A percentile compares a stretch with the other conserved stretches of the same genome.
phyloP scores from a whole-genome alignment of 2,797 vertebrate species.

The Philypnodon macrostomus region DNA sequence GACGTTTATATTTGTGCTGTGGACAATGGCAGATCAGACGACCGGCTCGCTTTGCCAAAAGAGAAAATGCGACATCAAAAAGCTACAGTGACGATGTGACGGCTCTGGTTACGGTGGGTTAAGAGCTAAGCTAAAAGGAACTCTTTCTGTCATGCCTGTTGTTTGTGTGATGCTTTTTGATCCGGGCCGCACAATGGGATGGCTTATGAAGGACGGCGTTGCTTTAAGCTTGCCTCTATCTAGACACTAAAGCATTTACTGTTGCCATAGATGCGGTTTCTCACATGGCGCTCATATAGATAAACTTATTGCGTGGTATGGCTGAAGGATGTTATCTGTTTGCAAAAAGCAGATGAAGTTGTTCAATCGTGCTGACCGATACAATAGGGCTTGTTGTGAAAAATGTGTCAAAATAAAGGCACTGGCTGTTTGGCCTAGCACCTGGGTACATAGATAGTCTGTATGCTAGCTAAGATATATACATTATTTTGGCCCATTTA shows the following conservation, averaged over 20 bases:
- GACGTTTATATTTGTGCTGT: slow-evolving; percentile 65
- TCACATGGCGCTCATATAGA: slow-evolving; percentile 16
- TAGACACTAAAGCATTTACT: slow-evolving; percentile 29
- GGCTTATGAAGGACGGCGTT: slow-evolving; percentile 24
- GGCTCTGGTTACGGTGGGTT: slow-evolving; percentile 55
- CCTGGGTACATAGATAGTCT: too few species aligned
- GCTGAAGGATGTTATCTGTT: neutral
- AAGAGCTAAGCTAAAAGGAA: slow-evolving; percentile 58
- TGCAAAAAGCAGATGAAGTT: neutral
- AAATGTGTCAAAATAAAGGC: too few species aligned
- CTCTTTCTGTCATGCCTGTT: slow-evolving; percentile 53
- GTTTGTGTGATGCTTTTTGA: slow-evolving; percentile 54
- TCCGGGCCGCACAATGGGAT: slow-evolving; percentile 42
- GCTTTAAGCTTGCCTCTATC: slow-evolving; percentile 30
- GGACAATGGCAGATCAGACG: slow-evolving; percentile 71
- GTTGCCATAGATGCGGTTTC: slow-evolving; percentile 4
- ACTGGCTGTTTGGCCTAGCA: too few species aligned
- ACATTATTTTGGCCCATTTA: too few species aligned
- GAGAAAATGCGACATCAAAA: slow-evolving; percentile 63
- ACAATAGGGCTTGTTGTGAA: neutral
- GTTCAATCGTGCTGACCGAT: neutral
- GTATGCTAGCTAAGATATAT: too few species aligned
- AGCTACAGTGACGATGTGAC: slow-evolving; percentile 36
- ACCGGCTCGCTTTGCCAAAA: slow-evolving; percentile 54
- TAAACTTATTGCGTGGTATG: slow-evolving; percentile 3